Evolutionary conservation across 30 jellyfish, hydroid and myxozoan genomes (phyloP).

Genomic region (Aurelia aurita): DNA sequence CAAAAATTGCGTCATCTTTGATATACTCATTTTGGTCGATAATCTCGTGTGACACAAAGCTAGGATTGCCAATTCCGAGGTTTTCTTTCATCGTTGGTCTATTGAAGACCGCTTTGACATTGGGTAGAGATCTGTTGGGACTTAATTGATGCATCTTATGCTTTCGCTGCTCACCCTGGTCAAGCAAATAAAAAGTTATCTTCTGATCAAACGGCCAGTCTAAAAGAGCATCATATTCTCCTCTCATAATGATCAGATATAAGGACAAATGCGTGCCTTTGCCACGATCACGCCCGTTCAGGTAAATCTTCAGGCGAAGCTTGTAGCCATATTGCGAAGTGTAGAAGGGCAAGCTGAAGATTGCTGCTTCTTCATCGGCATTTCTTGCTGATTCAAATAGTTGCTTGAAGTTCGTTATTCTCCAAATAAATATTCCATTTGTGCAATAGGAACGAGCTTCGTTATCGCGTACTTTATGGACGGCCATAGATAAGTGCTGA

Average conservation of each 20-base stretch:
- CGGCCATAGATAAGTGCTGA: conserved; percentile 90
- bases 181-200: conserved; percentile 85
- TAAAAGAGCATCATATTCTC: conserved; percentile 89
- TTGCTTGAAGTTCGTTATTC: conserved; percentile 80
- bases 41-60: conserved; percentile 95
- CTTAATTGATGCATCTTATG: conserved; percentile 94
- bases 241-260: conserved; percentile 91
- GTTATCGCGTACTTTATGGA: conserved; percentile 84
- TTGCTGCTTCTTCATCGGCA: conserved; percentile 92
- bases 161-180: conserved; percentile 92
- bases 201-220: conserved; percentile 98
- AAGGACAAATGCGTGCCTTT: conserved; percentile 95
- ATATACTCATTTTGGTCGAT: conserved; percentile 85
- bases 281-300: conserved; percentile 97
- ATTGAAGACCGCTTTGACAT: conserved; percentile 94
- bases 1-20: conserved; percentile 82
- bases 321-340: conserved; percentile 97
- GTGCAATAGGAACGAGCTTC: conserved; percentile 95
- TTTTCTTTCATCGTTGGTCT: conserved; percentile 87
- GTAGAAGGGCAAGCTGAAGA: conserved; percentile 93
- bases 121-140: conserved; percentile 95
- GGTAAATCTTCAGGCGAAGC: conserved; percentile 81
- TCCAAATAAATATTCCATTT: conserved; percentile 89
- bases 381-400: conserved; percentile 84
- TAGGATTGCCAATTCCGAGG: conserved; percentile 96